Percentiles rank a stretch among this genome's conserved stretches.
These are phyloP conservation scores for Sarotherodon lohbergeri DNA, from an alignment of 2,113 vertebrate species.

Conservation along the genomic window DNA sequence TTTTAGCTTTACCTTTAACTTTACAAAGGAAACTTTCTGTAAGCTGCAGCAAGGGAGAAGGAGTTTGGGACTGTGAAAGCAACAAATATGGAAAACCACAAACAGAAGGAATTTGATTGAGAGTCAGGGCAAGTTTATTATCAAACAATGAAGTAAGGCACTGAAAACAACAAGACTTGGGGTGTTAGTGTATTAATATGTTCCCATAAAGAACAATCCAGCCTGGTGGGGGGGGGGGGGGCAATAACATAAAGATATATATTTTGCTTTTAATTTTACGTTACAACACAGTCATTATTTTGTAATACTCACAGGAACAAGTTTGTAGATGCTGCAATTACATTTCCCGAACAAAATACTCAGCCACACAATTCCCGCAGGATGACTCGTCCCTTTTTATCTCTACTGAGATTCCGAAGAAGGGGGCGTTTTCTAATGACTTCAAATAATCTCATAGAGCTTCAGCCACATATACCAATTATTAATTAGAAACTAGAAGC, in stretches of 20 bases:
- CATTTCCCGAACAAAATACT: conserved; percentile 71
- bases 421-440: conserved; percentile 59
- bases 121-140: conserved; percentile 58
- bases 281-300: conserved; percentile 71
- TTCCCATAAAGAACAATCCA: conserved; percentile 62
- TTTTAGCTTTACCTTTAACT: neutral
- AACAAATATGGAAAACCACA: conserved; percentile 34
- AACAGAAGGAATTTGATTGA: conserved; percentile 58
- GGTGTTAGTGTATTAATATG: conserved; percentile 45
- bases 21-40: conserved; percentile 34
- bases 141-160: conserved; percentile 54
- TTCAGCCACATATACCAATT: conserved; percentile 61
- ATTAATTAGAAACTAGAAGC: conserved; percentile 69
- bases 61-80: conserved; percentile 34
- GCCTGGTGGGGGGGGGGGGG: conserved; percentile 18
- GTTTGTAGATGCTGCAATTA: conserved; percentile 74
- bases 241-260: conserved; percentile 7
- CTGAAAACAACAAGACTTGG: conserved; percentile 48
- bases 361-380: conserved; percentile 52
- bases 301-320: conserved; percentile 71
- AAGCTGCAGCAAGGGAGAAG: conserved; percentile 9
- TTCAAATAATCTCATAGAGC: conserved; percentile 67
- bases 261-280: conserved; percentile 61
- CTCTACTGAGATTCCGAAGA: conserved; percentile 38
- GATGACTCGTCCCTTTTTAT: conserved; percentile 43